phyloP scores from a whole-genome alignment of 2,113 vertebrate species.

The Daubentonia madagascariensis region DNA sequence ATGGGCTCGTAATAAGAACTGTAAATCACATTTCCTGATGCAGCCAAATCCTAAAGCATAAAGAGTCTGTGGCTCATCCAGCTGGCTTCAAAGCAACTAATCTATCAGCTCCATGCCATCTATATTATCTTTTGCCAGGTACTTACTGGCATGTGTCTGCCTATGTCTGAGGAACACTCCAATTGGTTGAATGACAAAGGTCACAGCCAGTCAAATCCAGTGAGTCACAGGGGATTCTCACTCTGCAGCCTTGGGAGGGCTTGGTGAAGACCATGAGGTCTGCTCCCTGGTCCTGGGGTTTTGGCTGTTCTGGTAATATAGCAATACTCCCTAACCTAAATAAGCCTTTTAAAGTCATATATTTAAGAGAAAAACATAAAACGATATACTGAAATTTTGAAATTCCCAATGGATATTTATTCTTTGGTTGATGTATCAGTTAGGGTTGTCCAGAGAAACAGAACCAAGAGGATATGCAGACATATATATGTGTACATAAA shows the following conservation, averaged over 20 bases:
- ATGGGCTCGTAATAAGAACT: neutral
- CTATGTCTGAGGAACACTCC: neutral
- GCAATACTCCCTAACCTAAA: neutral
- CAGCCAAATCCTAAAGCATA: neutral
- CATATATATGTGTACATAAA: accelerated
- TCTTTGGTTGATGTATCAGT: neutral
- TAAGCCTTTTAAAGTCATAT: neutral
- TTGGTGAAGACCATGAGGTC: neutral
- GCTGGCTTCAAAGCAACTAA: neutral
- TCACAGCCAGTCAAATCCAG: neutral
- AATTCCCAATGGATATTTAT: neutral
- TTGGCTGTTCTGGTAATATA: accelerated
- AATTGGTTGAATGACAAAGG: neutral
- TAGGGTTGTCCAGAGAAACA: neutral
- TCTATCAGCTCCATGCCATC: neutral
- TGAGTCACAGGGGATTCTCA: accelerated
- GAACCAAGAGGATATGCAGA: accelerated
- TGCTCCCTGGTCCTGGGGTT: accelerated
- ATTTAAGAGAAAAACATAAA: neutral
- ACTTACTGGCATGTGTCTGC: slow-evolving; percentile 49
- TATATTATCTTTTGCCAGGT: neutral
- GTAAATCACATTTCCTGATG: neutral
- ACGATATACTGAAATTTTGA: neutral
- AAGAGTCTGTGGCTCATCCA: neutral
- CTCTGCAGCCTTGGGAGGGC: neutral